Evolutionary conservation across 2,113 vertebrate genomes (phyloP).

Genomic region (Pycnonotus jocosus): DNA sequence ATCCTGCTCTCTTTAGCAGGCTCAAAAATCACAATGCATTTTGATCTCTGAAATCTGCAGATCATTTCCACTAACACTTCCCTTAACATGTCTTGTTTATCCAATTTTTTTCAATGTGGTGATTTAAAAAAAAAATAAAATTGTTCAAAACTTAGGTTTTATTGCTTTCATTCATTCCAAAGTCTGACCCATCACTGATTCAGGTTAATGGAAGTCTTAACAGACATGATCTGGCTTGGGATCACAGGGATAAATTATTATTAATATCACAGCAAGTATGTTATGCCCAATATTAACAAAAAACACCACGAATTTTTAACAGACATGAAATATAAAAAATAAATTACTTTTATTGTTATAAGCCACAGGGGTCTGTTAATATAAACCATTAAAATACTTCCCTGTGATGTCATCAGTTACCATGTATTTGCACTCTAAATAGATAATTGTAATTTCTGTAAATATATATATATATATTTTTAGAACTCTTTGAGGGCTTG

Average conservation of each 20-base stretch:
- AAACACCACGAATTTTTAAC: neutral
- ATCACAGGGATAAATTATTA: neutral
- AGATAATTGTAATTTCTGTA: slow-evolving; percentile 42
- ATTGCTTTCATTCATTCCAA: neutral
- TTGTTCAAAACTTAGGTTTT: neutral
- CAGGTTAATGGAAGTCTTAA: neutral
- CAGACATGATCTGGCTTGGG: neutral
- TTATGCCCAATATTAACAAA: neutral
- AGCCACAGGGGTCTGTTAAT: neutral
- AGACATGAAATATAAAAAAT: neutral
- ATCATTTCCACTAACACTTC: neutral
- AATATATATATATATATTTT: slow-evolving; percentile 18
- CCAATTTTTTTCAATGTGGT: neutral
- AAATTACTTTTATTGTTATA: neutral
- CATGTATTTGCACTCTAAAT: slow-evolving; percentile 42
- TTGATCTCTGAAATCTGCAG: neutral
- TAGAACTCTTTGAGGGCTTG: slow-evolving; percentile 16
- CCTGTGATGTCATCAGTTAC: slow-evolving; percentile 25
- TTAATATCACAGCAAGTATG: neutral
- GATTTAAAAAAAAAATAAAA: neutral
- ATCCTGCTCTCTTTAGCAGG: neutral
- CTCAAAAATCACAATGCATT: neutral
- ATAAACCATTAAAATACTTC: slow-evolving; percentile 11
- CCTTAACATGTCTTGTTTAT: neutral
- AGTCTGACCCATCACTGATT: neutral